Evolutionary conservation across 2,888 invertebrate species (phyloP).

Genomic region (Zhuqinia jingwanae): DNA sequence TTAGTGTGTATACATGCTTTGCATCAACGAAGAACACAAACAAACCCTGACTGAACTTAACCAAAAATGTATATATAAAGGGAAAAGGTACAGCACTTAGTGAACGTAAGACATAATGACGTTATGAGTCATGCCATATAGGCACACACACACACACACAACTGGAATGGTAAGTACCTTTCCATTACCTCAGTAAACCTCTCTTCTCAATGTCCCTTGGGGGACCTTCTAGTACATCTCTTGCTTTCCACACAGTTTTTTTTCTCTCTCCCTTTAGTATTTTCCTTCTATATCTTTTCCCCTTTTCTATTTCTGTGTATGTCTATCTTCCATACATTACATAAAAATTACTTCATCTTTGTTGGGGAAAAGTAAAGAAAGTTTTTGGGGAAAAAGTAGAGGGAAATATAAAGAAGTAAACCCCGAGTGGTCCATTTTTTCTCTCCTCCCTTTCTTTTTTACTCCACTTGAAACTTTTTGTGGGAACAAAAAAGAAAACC

Average conservation of each 20-base stretch:
- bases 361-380: constrained; percentile 46
- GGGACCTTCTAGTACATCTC: constrained; percentile 22
- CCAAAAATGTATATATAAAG: background rate
- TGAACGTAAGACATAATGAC: constrained; percentile 1
- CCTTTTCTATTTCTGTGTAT: constrained; percentile 32
- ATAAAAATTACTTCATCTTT: constrained; percentile 65
- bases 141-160: background rate
- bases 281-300: background rate
- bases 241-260: constrained; percentile 29
- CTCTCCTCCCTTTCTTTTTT: constrained; percentile 32
- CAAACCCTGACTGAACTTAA: background rate
- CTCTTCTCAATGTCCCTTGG: constrained; percentile 28
- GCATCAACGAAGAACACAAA: too few relatives aligned
- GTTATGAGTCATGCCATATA: constrained; percentile 20
- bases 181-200: constrained; percentile 29
- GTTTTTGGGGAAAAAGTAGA: constrained; percentile 52
- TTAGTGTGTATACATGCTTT: too few relatives aligned
- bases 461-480: constrained; percentile 47
- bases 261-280: constrained; percentile 1
- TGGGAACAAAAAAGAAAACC: constrained; percentile 34
- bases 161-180: constrained; percentile 41
- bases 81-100: too few relatives aligned
- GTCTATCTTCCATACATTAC: constrained; percentile 58
- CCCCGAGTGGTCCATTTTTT: constrained; percentile 63
- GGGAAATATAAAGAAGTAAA: constrained; percentile 38